Base-by-base conservation (phyloP, 2,888 invertebrate genomes). In the Hirtodrosophila alboralis region DNA sequence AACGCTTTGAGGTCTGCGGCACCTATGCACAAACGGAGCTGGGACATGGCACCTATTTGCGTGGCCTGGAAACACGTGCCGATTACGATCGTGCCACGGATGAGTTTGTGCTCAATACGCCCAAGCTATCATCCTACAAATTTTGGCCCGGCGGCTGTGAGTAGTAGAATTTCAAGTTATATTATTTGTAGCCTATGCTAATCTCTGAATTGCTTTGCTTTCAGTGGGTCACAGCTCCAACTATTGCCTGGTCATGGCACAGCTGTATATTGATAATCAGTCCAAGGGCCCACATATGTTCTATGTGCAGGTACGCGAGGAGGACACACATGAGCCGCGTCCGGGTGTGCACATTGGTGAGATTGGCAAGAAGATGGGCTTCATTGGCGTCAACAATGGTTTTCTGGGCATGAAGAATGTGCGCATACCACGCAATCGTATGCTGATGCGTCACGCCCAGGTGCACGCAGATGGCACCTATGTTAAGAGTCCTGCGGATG, bases 21-120 rank as follows among this genome's bases (percentile, higher is more conserved):
- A 96, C 98, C n/a, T 98, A 98, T 89, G 97, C 97, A 27, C 98
- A 98, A 94, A 98, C 98, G 0, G 98, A 98, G 91, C 91, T 98
- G 34, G 98, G 98, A 0, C 98, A 98, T 90, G 98, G 98, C 0
- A 98, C 98, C 0, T 97, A 96, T 89, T 93, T 98, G 53, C 93
- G 97, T 67, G 89, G 97, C 0, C 90, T 98, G 71, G 97, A 98
- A 92, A 98, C 98, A 0, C 96, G 95, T 0, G 96, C 98, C 1
- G 96, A 95, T 0, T 98, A 96, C 87, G 98, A 98, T 89, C 92
- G 93, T 0, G 86, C 90, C 1, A 95, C 94, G 0, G 92, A 96
- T 88, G 96, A 98, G 91, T 98, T 98, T 88, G 91, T 97, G 30
- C 89, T 98, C 21, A 93, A 98, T 87, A 95, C 96, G 44, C 98